Evolutionary conservation across 2,888 invertebrate species (phyloP).

Genomic region (Tubulanus polymorphus): DNA sequence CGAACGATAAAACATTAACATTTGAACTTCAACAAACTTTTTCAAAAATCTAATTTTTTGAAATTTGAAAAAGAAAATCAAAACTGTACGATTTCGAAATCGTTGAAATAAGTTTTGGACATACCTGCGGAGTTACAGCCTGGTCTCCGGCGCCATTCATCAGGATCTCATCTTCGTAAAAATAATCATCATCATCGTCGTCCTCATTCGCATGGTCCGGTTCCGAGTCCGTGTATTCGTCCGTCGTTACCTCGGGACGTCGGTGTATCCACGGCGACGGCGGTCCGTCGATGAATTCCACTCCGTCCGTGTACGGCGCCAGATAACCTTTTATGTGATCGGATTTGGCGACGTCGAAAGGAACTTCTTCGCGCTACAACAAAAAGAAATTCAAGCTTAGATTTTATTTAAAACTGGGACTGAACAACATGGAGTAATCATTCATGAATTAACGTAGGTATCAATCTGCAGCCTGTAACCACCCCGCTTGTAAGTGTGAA

Average conservation of each 20-base stretch:
- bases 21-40: too few relatives aligned
- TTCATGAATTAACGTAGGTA: too few relatives aligned
- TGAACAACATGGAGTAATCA: too few relatives aligned
- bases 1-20: too few relatives aligned
- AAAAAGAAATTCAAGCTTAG: neutral
- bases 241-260: neutral
- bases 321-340: neutral
- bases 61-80: too few relatives aligned
- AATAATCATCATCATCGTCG: neutral
- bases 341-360: constrained; percentile 9
- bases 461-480: too few relatives aligned
- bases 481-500: too few relatives aligned
- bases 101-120: too few relatives aligned
- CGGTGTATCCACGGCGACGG: neutral
- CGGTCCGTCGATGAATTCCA: neutral
- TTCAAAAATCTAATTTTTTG: too few relatives aligned
- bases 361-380: constrained; percentile 11
- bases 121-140: too few relatives aligned
- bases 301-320: neutral
- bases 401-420: too few relatives aligned
- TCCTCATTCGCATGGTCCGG: neutral
- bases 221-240: neutral
- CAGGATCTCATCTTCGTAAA: neutral
- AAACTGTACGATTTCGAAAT: too few relatives aligned
- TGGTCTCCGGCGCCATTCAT: neutral